A percentile compares a stretch with the other conserved stretches of the same genome.
Evolutionary conservation across 2,797 vertebrate genomes (phyloP).

Genomic region (Danio albolineatus): DNA sequence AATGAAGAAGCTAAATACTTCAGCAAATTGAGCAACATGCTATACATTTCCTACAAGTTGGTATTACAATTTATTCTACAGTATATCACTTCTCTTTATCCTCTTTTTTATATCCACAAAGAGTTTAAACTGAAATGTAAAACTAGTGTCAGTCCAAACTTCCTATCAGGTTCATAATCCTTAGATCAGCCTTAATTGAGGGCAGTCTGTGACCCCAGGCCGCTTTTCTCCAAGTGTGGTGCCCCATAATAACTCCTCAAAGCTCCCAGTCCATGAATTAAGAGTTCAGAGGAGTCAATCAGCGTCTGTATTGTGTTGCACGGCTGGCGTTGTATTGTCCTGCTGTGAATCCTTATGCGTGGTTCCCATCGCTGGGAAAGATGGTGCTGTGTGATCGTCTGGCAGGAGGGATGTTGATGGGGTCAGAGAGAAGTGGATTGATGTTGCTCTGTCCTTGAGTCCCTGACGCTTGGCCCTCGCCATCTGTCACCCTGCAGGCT

Average conservation of each 20-base stretch:
- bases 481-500: slow-evolving; percentile 63
- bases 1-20: no score
- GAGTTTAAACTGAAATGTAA: not conserved
- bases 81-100: no score
- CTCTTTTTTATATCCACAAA: not conserved
- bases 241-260: not conserved
- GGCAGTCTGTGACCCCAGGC: slow-evolving; percentile 3
- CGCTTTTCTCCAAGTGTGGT: not conserved
- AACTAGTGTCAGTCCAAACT: not conserved
- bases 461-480: slow-evolving; percentile 54
- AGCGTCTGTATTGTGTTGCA: slow-evolving; percentile 16
- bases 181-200: not conserved
- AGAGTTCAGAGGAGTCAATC: not conserved
- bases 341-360: not conserved
- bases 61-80: no score
- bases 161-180: not conserved
- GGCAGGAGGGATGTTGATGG: not conserved
- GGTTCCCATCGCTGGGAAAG: slow-evolving; percentile 18
- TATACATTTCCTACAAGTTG: no score
- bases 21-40: no score
- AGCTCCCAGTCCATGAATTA: not conserved
- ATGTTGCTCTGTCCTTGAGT: slow-evolving; percentile 7
- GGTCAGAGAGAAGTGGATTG: not conserved
- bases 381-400: not conserved
- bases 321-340: not conserved